Percentiles rank a stretch among this genome's conserved stretches.
Evolutionary conservation across 2,888 invertebrate genomes (phyloP).

Genomic region (Drosophila mimica): DNA sequence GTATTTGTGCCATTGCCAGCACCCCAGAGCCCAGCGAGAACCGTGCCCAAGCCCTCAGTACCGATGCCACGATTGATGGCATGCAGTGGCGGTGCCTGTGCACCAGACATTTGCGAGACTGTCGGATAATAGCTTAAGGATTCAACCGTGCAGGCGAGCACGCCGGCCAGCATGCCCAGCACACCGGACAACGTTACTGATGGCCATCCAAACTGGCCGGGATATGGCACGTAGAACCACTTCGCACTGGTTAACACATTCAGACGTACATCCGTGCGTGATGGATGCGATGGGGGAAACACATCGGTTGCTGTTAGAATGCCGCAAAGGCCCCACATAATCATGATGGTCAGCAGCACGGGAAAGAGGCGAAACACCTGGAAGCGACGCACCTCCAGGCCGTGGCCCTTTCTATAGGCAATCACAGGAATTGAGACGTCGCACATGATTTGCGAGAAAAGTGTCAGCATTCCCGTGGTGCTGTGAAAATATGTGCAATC

Average conservation of each 20-base stretch:
- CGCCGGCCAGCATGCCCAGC: conserved; percentile 91
- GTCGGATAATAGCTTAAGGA: conserved; percentile 96
- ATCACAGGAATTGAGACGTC: conserved; percentile 88
- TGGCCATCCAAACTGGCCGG: conserved; percentile 92
- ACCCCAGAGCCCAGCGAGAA: conserved; percentile 94
- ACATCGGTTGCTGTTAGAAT: conserved; percentile 89
- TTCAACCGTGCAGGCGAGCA: conserved; percentile 92
- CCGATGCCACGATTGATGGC: conserved; percentile 95
- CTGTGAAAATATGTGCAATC: conserved; percentile 71
- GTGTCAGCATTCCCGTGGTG: conserved; percentile 90
- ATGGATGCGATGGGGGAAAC: conserved; percentile 89
- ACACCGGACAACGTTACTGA: conserved; percentile 90
- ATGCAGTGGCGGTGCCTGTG: conserved; percentile 93
- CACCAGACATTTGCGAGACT: conserved; percentile 93
- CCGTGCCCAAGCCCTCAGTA: conserved; percentile 93
- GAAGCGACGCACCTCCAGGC: conserved; percentile 87
- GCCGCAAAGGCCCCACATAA: conserved; percentile 91
- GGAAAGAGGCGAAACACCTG: conserved; percentile 92
- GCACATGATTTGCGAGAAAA: conserved; percentile 92
- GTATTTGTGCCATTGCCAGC: conserved; percentile 94
- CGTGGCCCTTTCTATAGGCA: conserved; percentile 87
- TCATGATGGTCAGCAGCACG: conserved; percentile 90
- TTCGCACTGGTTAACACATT: conserved; percentile 90
- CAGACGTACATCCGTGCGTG: conserved; percentile 90
- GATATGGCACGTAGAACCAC: conserved; percentile 93